A percentile compares a stretch with the other conserved stretches of the same genome.
Evolutionary conservation across 2,797 vertebrate genomes (phyloP).

Genomic region (Lerista edwardsae): DNA sequence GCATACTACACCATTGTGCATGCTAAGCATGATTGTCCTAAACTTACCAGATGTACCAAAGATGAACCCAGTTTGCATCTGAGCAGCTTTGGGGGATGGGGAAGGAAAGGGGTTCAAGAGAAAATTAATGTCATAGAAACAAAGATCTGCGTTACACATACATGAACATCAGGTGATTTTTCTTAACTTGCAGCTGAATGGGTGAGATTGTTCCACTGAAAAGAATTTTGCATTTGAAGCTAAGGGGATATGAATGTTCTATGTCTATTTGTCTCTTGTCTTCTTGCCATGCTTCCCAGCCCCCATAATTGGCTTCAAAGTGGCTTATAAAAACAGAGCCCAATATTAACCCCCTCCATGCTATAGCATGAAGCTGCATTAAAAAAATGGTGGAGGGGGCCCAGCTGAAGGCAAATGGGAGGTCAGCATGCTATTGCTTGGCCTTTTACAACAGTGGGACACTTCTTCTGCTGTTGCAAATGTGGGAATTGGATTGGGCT

Average conservation of each 20-base stretch:
- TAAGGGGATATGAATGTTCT: not conserved
- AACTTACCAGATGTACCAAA: conserved; percentile 85
- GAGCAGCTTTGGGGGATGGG: conserved; percentile 68
- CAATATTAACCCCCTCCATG: no score
- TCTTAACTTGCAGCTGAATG: not conserved
- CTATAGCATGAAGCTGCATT: no score
- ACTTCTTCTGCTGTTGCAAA: no score
- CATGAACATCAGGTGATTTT: not conserved
- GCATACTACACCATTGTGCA: conserved; percentile 8
- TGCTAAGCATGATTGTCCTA: not conserved
- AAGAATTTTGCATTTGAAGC: not conserved
- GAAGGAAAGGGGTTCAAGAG: conserved; percentile 30
- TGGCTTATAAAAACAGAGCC: not conserved
- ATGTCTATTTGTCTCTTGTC: not conserved
- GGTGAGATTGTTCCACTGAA: not conserved
- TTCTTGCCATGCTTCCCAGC: not conserved
- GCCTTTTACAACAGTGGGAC: no score
- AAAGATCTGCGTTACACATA: not conserved
- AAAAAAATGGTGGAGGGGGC: no score
- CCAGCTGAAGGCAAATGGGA: no score
- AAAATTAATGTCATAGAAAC: conserved; percentile 33
- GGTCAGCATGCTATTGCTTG: no score
- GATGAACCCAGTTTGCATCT: conserved; percentile 73
- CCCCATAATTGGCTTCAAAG: not conserved
- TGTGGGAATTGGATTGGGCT: no score